phyloP scores from a whole-genome alignment of 2,113 vertebrate species.

The Cyprichromis sp. region DNA sequence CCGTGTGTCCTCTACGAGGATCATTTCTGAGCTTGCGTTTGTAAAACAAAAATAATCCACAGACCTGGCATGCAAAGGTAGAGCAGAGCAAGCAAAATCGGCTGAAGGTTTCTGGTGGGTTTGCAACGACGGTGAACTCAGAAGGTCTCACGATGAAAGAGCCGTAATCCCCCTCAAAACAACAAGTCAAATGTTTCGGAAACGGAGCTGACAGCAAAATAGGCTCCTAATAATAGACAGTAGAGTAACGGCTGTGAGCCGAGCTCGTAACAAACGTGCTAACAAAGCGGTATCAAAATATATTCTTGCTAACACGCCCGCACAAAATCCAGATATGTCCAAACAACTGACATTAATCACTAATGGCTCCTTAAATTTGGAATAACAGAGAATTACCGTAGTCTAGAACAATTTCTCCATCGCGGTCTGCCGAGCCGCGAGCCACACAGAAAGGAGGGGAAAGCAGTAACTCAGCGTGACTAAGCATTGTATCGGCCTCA shows the following conservation, averaged over 20 bases:
- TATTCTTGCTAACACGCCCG: not conserved
- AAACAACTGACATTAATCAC: not conserved
- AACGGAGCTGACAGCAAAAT: slow-evolving; percentile 27
- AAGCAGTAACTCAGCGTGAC: slow-evolving; percentile 78
- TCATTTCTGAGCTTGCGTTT: not conserved
- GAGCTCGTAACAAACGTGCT: not conserved
- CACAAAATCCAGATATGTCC: accelerated
- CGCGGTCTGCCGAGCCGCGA: slow-evolving; percentile 34
- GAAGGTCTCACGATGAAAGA: not conserved
- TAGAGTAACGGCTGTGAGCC: slow-evolving; percentile 5
- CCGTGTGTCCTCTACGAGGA: not conserved
- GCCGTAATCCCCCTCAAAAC: not conserved
- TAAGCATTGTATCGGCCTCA: slow-evolving; percentile 71
- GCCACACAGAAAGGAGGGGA: slow-evolving; percentile 37
- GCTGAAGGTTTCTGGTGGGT: not conserved
- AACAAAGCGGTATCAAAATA: not conserved
- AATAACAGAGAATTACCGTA: slow-evolving; percentile 46
- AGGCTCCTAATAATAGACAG: slow-evolving; percentile 38
- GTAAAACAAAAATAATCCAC: not conserved
- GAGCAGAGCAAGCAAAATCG: not conserved
- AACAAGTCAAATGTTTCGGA: slow-evolving; percentile 24
- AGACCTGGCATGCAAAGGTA: not conserved
- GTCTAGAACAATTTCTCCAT: slow-evolving; percentile 45
- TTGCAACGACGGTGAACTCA: not conserved
- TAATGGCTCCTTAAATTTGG: not conserved